Conservation (phyloP, 2,888 invertebrate species). For the Diarsia rubi region DNA sequence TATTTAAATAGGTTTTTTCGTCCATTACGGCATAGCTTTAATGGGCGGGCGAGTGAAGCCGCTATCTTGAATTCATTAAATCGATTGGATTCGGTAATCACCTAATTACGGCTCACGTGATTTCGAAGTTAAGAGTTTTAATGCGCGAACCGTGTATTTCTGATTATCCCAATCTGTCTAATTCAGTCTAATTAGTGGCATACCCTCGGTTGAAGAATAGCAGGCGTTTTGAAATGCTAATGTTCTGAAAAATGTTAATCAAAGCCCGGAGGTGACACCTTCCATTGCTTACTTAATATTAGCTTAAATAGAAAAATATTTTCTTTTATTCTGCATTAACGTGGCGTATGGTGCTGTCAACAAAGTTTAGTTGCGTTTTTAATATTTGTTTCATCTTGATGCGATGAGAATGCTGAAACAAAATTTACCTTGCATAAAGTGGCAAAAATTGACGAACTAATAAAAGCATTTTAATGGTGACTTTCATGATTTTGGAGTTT, state of each 20-base stretch:
- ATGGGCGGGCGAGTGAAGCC: conserved; percentile 86
- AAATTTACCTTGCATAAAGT: conserved; percentile 52
- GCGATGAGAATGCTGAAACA: conserved; percentile 45
- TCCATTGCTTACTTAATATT: conserved; percentile 70
- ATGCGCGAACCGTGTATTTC: conserved; percentile 89
- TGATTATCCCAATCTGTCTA: conserved; percentile 87
- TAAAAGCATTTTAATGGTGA: not conserved
- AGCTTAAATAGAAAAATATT: conserved; percentile 67
- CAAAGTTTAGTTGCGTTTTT: conserved; percentile 46
- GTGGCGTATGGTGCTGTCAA: conserved; percentile 55
- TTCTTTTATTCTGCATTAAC: conserved; percentile 49
- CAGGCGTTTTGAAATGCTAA: conserved; percentile 71
- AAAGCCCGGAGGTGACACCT: conserved; percentile 64
- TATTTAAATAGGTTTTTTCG: conserved; percentile 90
- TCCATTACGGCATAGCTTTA: conserved; percentile 87
- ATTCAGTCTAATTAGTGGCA: conserved; percentile 83
- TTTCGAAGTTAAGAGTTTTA: conserved; percentile 86
- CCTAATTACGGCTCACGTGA: conserved; percentile 89
- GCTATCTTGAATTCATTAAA: conserved; percentile 90
- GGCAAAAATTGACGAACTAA: conserved; percentile 43
- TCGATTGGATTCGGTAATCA: conserved; percentile 91
- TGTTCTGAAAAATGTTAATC: conserved; percentile 70
- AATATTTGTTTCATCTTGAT: conserved; percentile 58
- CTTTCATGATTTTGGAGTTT: not conserved
- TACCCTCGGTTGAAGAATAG: conserved; percentile 68